Evolutionary conservation across 1,140 invertebrate species (phyloP).

Genomic region (Amyelois transitella): DNA sequence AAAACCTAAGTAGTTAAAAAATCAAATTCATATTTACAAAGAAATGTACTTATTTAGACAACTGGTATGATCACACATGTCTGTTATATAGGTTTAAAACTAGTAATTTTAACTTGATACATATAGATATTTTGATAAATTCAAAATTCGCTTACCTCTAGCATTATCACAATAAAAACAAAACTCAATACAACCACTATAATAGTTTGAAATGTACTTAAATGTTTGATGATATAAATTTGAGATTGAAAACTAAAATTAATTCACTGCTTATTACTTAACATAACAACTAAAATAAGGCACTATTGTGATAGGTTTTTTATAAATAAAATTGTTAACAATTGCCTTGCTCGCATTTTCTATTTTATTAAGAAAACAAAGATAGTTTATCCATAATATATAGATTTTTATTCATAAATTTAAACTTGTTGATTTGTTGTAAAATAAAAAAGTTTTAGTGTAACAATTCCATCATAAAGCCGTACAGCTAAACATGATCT

Average conservation of each 20-base stretch:
- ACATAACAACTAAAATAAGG: not conserved
- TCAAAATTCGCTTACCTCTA: not conserved
- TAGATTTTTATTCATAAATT: too few species aligned
- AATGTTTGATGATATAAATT: not conserved
- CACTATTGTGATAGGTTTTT: not conserved
- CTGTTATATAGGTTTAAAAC: not conserved
- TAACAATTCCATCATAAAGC: too few species aligned
- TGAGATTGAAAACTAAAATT: not conserved
- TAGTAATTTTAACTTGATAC: not conserved
- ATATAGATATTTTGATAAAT: not conserved
- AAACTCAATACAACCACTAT: not conserved
- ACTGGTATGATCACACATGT: not conserved
- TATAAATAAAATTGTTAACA: not conserved
- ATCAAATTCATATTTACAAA: conserved; percentile 37
- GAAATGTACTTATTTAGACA: conserved; percentile 16
- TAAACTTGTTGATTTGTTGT: too few species aligned
- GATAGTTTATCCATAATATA: too few species aligned
- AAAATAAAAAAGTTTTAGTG: too few species aligned
- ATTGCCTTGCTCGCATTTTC: too few species aligned
- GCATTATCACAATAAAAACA: not conserved
- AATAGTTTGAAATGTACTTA: not conserved
- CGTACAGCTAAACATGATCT: too few species aligned
- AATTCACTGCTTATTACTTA: not conserved
- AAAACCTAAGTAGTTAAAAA: not conserved
- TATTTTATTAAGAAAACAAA: too few species aligned